Base-by-base conservation (phyloP, 92 coral and sea anemone species). In the Heliopora coerulea region DNA sequence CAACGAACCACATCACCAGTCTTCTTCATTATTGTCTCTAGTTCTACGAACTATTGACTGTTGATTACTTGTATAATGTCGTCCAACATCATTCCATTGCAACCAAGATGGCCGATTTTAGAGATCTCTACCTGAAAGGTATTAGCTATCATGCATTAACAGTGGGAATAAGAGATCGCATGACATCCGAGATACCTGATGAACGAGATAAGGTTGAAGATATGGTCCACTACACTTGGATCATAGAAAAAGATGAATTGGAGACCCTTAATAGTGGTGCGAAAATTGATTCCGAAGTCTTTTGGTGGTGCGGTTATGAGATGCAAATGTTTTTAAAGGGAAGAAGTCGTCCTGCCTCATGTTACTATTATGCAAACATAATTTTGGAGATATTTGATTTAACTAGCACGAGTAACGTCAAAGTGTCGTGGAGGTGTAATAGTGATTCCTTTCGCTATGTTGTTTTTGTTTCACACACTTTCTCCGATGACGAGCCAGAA, bases 31-130 rank as follows among this genome's bases (percentile, higher is more conserved):
- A 28, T 33, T 17, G 60, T 54, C 19, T 12, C 19, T 19, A 17
- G 60, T 10, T 54, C 19, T 54, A 23, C 12, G 60, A 11, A 19
- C 26, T 12, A 37, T 37, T 54, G 19, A 54, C 60, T 9, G 29
- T 54, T 27, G 60, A 54, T 27, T 54, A 54, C 29, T 27, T 54
- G 26, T 19, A 54, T 17, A 54, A 54, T 54, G 60, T 54, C 26
- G 29, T 54, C 9, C 24, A 27, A 17, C 24, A 54, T 12, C 60
- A 54, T 19, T 23, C 60, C 10, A 17, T 54, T 11, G 60, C 60
- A 11, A 11, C 60, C 24, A 54, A 54, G 29, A 54, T 54, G 60
- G 12, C 60, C 0, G 24, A 10, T 11, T 54, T 54, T 19, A 27
- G 9, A 10, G 23, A 21, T 1, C 23, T 11, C 26, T 54, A 54